Conservation (phyloP, 2,888 invertebrate genomes). For the Trypoxylon attenuatum region DNA sequence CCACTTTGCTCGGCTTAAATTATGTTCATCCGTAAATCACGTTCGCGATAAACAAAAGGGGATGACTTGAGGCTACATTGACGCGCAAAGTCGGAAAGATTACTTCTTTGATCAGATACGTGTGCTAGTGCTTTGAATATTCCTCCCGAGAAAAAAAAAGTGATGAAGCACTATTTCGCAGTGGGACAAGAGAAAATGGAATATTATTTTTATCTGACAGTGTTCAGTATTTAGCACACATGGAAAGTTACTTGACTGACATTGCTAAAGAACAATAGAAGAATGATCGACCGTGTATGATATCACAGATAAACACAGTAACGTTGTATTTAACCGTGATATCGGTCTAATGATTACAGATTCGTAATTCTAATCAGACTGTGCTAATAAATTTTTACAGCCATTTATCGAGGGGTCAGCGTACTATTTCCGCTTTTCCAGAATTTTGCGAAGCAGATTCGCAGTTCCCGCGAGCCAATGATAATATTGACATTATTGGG, state of each 20-base stretch:
- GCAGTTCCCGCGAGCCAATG: background rate
- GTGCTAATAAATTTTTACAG: too few relatives aligned
- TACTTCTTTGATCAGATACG: background rate
- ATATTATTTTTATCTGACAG: too few relatives aligned
- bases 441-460: background rate
- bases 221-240: too few relatives aligned
- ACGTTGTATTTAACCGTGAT: too few relatives aligned
- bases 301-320: too few relatives aligned
- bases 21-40: constrained; percentile 16
- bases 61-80: background rate
- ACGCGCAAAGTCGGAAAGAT: background rate
- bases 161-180: too few relatives aligned
- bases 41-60: constrained; percentile 7
- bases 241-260: too few relatives aligned
- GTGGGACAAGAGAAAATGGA: too few relatives aligned
- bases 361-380: too few relatives aligned
- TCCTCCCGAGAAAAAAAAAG: background rate
- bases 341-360: too few relatives aligned
- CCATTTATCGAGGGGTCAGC: background rate
- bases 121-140: background rate
- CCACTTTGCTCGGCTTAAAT: background rate
- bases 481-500: background rate
- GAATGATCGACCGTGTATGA: too few relatives aligned
- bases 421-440: background rate
- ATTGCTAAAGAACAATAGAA: too few relatives aligned